Conservation (phyloP, 1,140 invertebrate species). For the Lordiphosa collinella region DNA sequence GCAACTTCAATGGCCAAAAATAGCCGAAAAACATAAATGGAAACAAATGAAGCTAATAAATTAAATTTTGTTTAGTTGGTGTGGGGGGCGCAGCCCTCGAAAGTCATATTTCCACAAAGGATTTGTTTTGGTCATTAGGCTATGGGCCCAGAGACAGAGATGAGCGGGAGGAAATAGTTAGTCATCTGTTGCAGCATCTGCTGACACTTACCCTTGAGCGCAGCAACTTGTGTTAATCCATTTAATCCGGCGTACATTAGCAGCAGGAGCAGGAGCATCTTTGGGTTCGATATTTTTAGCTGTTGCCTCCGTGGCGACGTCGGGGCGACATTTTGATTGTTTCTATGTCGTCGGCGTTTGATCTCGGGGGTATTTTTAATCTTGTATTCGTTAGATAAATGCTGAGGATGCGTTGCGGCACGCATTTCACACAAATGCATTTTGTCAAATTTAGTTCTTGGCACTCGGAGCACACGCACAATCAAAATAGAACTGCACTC, state of each 20-base stretch:
- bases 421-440: constrained; percentile 61
- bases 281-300: constrained; percentile 56
- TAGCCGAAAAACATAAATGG: constrained; percentile 54
- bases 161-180: constrained; percentile 39
- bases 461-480: constrained; percentile 4
- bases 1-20: constrained; percentile 43
- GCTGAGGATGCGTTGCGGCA: constrained; percentile 38
- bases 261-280: constrained; percentile 43
- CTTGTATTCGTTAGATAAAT: constrained; percentile 44
- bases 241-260: constrained; percentile 60
- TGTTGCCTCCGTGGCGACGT: constrained; percentile 24
- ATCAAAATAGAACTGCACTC: constrained; percentile 52
- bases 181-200: constrained; percentile 45
- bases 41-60: constrained; percentile 74
- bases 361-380: constrained; percentile 35
- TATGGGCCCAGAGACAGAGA: too few relatives aligned
- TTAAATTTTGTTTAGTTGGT: constrained; percentile 28
- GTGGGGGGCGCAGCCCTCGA: neutral
- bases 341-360: constrained; percentile 38
- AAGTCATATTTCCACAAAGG: constrained; percentile 54
- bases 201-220: constrained; percentile 71
- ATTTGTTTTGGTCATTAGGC: constrained; percentile 43
- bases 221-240: constrained; percentile 74
- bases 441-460: constrained; percentile 53
- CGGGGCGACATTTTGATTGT: constrained; percentile 58